A percentile compares a stretch with the other conserved stretches of the same genome.
Evolutionary conservation across 2,113 vertebrate genomes (phyloP).

Genomic region (Amphilophus citrinellus): DNA sequence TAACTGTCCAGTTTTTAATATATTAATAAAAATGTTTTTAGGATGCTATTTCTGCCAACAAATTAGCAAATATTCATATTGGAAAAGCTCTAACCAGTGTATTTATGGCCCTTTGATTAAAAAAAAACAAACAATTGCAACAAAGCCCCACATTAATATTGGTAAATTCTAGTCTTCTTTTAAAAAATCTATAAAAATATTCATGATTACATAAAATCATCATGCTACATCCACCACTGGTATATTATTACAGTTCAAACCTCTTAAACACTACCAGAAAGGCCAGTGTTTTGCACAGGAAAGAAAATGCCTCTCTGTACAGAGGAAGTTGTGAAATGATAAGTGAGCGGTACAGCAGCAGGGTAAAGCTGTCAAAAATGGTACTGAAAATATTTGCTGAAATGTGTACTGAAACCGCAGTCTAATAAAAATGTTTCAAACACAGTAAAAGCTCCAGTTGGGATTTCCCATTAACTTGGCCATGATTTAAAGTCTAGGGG

Average conservation of each 20-base stretch:
- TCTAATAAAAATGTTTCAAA: constrained; percentile 56
- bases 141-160: background rate
- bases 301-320: background rate
- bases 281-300: constrained; percentile 14
- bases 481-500: constrained; percentile 54
- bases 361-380: constrained; percentile 32
- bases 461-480: constrained; percentile 61
- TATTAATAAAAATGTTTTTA: background rate
- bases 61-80: background rate
- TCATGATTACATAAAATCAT: background rate
- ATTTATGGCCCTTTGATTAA: background rate
- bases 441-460: constrained; percentile 49
- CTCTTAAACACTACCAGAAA: background rate
- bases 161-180: background rate
- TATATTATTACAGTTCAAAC: background rate
- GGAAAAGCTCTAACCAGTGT: background rate
- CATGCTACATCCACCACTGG: background rate
- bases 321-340: constrained; percentile 37
- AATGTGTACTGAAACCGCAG: constrained; percentile 54
- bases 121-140: background rate
- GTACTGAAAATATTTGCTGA: constrained; percentile 33
- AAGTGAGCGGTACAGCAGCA: constrained; percentile 10
- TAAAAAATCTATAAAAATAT: background rate
- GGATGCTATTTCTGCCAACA: background rate
- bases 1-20: too few relatives aligned